These are phyloP conservation scores for Ectemnius lituratus DNA, from an alignment of 2,888 invertebrate genomes.

Conservation along the genomic window DNA sequence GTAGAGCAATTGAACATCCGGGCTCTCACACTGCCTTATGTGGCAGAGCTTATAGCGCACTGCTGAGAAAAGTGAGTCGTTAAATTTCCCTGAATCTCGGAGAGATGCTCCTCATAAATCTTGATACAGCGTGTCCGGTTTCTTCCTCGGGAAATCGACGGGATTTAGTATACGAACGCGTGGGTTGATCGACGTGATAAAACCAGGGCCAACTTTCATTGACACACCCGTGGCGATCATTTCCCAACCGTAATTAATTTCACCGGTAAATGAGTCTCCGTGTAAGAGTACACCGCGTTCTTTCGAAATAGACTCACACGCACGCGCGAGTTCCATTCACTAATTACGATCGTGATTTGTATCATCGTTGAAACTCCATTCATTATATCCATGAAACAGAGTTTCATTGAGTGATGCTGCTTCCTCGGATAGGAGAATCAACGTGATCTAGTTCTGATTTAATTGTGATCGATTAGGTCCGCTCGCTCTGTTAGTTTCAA, in stretches of 20 bases:
- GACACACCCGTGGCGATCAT: constrained; percentile 28
- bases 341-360: constrained; percentile 26
- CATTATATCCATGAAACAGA: no score
- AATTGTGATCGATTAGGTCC: constrained; percentile 30
- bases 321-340: constrained; percentile 16
- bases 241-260: constrained; percentile 57
- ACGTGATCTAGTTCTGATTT: constrained; percentile 24
- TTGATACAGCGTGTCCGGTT: not conserved
- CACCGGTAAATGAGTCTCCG: constrained; percentile 34
- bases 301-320: constrained; percentile 38
- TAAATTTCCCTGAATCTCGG: not conserved
- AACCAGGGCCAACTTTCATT: constrained; percentile 44
- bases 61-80: no score
- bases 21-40: no score
- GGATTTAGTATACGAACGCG: constrained; percentile 24
- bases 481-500: not conserved
- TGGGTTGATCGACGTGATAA: constrained; percentile 49
- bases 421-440: constrained; percentile 13
- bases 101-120: constrained; percentile 4
- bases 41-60: no score
- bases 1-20: no score
- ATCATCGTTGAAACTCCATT: constrained; percentile 7
- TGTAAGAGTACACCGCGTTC: constrained; percentile 38
- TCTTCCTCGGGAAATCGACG: constrained; percentile 27
- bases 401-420: constrained; percentile 41